Conservation (phyloP, 2,113 vertebrate species). For the Ictalurus furcatus region DNA sequence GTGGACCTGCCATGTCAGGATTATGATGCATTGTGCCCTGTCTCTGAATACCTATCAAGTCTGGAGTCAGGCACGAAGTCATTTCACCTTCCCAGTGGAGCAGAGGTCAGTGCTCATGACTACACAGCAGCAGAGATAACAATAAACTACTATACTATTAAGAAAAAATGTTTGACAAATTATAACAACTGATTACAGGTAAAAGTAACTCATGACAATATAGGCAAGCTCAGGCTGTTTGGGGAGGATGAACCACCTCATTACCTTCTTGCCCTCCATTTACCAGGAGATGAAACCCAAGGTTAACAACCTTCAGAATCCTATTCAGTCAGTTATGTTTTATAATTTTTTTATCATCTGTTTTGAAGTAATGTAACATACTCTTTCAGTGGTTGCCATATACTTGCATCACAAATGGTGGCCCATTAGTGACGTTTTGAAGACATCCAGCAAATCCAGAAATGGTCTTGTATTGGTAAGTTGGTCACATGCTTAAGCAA, state of each 20-base stretch:
- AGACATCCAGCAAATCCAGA: constrained; percentile 75
- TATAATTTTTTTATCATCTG: not conserved
- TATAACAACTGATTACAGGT: constrained; percentile 58
- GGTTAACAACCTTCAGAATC: constrained; percentile 51
- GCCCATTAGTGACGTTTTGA: constrained; percentile 77
- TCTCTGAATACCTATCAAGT: constrained; percentile 29
- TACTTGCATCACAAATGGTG: constrained; percentile 82
- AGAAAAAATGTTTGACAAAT: not conserved
- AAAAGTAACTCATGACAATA: constrained; percentile 54
- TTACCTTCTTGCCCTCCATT: constrained; percentile 63
- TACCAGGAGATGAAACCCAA: constrained; percentile 54
- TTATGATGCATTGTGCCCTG: constrained; percentile 16
- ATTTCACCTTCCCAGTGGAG: constrained; percentile 32
- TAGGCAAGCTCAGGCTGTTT: constrained; percentile 65
- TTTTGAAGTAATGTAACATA: not conserved
- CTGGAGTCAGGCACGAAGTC: constrained; percentile 11
- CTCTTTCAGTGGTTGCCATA: constrained; percentile 78
- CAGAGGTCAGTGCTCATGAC: constrained; percentile 33
- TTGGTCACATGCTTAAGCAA: not conserved
- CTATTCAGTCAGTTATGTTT: not conserved
- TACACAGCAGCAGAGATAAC: not conserved
- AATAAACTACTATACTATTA: not conserved
- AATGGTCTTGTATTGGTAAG: constrained; percentile 79
- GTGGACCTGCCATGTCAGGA: constrained; percentile 34
- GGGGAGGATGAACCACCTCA: constrained; percentile 56